Evolutionary conservation across 2,888 invertebrate species (phyloP).

Genomic region (Cremastinae sp.): DNA sequence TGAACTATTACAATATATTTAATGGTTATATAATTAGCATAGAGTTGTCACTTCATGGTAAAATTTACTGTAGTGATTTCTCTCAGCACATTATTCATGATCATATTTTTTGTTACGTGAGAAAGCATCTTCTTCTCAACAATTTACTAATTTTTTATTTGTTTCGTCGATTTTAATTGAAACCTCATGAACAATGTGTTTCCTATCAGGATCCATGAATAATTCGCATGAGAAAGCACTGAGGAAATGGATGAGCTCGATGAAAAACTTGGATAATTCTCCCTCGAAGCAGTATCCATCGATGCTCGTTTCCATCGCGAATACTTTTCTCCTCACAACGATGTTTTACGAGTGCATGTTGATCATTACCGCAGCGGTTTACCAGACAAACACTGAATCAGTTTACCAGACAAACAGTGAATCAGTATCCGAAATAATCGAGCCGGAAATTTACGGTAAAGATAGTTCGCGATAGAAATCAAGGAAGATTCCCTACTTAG

Average conservation of each 20-base stretch:
- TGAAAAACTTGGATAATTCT: slow-evolving; percentile 60
- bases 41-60: too few species aligned
- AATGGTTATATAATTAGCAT: too few species aligned
- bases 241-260: slow-evolving; percentile 61
- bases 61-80: too few species aligned
- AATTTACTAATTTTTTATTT: too few species aligned
- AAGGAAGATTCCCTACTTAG: neutral
- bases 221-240: slow-evolving; percentile 51
- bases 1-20: too few species aligned
- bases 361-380: slow-evolving; percentile 51
- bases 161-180: too few species aligned
- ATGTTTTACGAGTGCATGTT: slow-evolving; percentile 67
- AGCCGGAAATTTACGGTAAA: slow-evolving; percentile 28
- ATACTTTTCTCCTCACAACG: slow-evolving; percentile 67
- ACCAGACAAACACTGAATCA: slow-evolving; percentile 38
- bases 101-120: too few species aligned
- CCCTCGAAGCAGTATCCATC: slow-evolving; percentile 46
- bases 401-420: slow-evolving; percentile 22
- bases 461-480: slow-evolving; percentile 39
- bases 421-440: too few species aligned
- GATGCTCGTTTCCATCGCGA: slow-evolving; percentile 64
- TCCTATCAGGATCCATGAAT: slow-evolving; percentile 32
- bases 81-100: too few species aligned
- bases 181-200: neutral
- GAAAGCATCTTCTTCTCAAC: too few species aligned